Evolutionary conservation across 2,888 invertebrate genomes (phyloP).

Genomic region (Drepanosiphum platanoidis): DNA sequence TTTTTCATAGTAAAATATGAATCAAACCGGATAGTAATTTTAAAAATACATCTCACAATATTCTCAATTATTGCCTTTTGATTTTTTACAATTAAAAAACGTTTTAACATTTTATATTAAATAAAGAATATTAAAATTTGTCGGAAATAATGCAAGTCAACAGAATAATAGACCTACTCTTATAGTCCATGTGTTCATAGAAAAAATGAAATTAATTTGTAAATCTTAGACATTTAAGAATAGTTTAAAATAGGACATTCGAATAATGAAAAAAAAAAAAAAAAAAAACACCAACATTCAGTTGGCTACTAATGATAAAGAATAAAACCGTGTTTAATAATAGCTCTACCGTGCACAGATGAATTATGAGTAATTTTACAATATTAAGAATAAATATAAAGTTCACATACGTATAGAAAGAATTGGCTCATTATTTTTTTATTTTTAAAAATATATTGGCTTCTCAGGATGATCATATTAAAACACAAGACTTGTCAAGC

Average conservation of each 20-base stretch:
- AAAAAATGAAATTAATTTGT: conserved; percentile 21
- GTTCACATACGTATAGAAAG: background rate
- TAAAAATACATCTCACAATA: too few relatives aligned
- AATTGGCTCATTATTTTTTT: conserved; percentile 25
- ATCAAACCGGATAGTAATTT: too few relatives aligned
- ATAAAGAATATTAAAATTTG: too few relatives aligned
- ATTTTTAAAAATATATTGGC: conserved; percentile 48
- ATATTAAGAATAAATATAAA: conserved; percentile 14
- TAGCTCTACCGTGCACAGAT: conserved; percentile 28
- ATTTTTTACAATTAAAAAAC: too few relatives aligned
- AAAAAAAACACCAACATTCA: conserved; percentile 15
- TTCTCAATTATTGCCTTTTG: too few relatives aligned
- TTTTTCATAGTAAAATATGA: too few relatives aligned
- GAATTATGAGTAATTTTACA: conserved; percentile 27
- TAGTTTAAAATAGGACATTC: conserved; percentile 26
- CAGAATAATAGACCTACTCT: too few relatives aligned
- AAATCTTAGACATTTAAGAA: conserved; percentile 22
- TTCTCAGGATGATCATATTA: conserved; percentile 57
- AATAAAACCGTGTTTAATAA: conserved; percentile 42
- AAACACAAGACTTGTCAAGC: conserved; percentile 57
- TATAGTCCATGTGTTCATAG: too few relatives aligned
- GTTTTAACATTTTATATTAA: too few relatives aligned
- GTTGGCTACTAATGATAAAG: conserved; percentile 40
- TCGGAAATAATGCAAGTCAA: too few relatives aligned
- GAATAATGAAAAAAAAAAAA: conserved; percentile 30